Evolutionary conservation across 2,888 invertebrate genomes (phyloP).

Genomic region (Agrochola lychnidis): DNA sequence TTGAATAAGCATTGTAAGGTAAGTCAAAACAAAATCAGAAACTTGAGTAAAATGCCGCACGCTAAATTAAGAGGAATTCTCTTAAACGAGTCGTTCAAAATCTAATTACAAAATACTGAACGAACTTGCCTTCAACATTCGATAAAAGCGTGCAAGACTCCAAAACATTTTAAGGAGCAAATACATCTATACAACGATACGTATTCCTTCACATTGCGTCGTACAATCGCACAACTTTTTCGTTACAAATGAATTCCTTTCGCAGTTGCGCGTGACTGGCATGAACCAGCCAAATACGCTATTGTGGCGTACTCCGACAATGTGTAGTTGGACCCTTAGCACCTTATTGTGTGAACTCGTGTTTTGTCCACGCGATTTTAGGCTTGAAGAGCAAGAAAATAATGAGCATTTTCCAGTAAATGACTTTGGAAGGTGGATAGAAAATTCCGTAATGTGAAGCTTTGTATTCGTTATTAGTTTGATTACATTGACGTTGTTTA

Average conservation of each 20-base stretch:
- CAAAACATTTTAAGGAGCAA: constrained; percentile 57
- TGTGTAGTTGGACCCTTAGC: constrained; percentile 66
- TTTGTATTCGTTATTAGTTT: constrained; percentile 53
- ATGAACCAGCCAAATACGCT: constrained; percentile 69
- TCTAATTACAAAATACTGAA: constrained; percentile 41
- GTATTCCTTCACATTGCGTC: constrained; percentile 36
- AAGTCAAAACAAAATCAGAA: constrained; percentile 29
- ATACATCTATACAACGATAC: constrained; percentile 50
- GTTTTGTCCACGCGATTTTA: constrained; percentile 45
- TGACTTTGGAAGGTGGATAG: constrained; percentile 16
- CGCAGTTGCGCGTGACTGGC: constrained; percentile 75
- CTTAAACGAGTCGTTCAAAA: constrained; percentile 11
- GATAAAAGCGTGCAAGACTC: constrained; percentile 32
- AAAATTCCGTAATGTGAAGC: constrained; percentile 57
- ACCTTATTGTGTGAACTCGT: constrained; percentile 57
- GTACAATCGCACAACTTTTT: constrained; percentile 72
- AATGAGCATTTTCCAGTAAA: constrained; percentile 34
- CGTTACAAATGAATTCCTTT: constrained; percentile 82
- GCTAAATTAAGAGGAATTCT: constrained; percentile 8
- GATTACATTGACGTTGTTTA: constrained; percentile 52
- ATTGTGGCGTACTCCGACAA: constrained; percentile 68
- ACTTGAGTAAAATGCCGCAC: constrained; percentile 4
- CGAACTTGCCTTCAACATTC: constrained; percentile 23
- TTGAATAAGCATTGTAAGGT: neutral
- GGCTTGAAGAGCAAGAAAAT: neutral